These are phyloP conservation scores for Pollimyrus isidori DNA, from an alignment of 2,113 vertebrate species.

Conservation along the genomic window DNA sequence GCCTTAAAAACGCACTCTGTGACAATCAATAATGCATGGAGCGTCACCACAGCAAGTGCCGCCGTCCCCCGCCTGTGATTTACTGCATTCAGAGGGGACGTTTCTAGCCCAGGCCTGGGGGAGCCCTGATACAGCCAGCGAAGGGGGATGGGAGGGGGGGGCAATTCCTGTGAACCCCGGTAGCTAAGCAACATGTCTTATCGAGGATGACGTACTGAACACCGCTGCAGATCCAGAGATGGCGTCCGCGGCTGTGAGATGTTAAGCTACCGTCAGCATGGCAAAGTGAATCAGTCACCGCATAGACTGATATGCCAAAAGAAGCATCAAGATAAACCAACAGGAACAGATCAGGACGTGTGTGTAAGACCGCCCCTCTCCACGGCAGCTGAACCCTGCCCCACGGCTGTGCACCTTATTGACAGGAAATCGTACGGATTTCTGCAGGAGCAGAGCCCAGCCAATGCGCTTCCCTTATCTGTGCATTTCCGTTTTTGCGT, in stretches of 20 bases:
- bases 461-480: background rate
- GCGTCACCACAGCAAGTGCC: background rate
- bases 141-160: background rate
- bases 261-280: background rate
- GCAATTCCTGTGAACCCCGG: background rate
- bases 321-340: background rate
- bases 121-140: background rate
- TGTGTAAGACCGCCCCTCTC: background rate
- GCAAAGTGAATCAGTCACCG: background rate
- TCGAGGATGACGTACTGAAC: background rate
- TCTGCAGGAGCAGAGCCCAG: background rate
- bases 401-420: background rate
- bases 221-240: background rate
- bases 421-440: background rate
- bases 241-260: background rate
- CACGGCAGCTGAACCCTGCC: background rate
- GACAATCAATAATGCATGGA: background rate
- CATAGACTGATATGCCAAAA: background rate
- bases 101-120: background rate
- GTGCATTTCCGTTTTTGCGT: background rate
- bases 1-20: background rate
- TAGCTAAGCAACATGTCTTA: background rate
- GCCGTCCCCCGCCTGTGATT: background rate
- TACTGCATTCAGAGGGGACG: conserved; percentile 1
- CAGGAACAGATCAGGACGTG: background rate